Conservation (phyloP, 2,888 invertebrate genomes). For the Ornithoptera priamus region DNA sequence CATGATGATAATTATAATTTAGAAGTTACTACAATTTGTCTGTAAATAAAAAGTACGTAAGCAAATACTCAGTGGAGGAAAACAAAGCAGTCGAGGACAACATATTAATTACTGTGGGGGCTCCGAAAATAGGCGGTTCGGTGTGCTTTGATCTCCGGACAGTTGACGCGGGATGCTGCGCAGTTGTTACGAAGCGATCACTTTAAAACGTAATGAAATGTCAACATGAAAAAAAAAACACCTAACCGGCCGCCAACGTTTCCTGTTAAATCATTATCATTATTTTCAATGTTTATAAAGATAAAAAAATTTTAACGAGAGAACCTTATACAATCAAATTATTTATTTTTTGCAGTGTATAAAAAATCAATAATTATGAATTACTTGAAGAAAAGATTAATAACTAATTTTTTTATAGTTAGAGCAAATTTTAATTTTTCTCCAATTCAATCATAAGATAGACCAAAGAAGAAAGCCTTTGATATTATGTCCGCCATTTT, state of each 20-base stretch:
- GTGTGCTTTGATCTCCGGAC: slow-evolving; percentile 57
- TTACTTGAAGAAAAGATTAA: too few species aligned
- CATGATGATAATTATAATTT: background rate
- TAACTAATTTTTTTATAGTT: too few species aligned
- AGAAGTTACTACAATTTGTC: too few species aligned
- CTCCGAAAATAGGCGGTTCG: slow-evolving; percentile 59
- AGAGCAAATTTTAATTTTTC: too few species aligned
- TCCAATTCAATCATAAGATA: too few species aligned
- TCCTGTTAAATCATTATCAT: background rate
- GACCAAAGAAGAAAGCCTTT: too few species aligned
- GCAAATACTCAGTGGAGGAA: slow-evolving; percentile 26
- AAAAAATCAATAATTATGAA: too few species aligned
- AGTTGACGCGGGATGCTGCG: slow-evolving; percentile 23
- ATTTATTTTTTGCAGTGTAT: too few species aligned
- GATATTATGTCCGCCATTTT: too few species aligned
- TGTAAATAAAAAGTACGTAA: background rate
- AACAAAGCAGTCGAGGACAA: slow-evolving; percentile 58
- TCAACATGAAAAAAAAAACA: background rate
- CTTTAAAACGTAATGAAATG: slow-evolving; percentile 6
- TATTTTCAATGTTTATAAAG: too few species aligned
- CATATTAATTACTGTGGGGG: slow-evolving; percentile 64
- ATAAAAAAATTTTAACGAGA: too few species aligned
- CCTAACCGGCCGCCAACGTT: background rate
- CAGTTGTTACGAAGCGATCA: slow-evolving; percentile 6
- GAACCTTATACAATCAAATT: too few species aligned